phyloP scores from a whole-genome alignment of 2,888 invertebrate species.

The Nemoura dubitans region DNA sequence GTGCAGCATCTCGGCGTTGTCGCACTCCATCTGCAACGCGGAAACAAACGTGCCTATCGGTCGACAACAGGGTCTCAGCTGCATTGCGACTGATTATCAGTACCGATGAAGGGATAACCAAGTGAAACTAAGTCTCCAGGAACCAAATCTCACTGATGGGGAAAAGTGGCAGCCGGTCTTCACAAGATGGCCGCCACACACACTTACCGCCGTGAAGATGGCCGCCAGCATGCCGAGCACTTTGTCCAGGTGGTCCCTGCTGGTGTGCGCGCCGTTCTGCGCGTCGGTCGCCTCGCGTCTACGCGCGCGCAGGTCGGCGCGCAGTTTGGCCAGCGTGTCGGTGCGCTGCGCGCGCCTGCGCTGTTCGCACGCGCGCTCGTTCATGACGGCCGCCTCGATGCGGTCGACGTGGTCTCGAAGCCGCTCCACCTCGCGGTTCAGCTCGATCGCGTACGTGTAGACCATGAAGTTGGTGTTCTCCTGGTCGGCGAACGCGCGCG shows the following conservation, averaged over 20 bases:
- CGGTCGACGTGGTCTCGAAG: not conserved
- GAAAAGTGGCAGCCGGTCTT: too few relatives aligned
- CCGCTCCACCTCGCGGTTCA: constrained; percentile 55
- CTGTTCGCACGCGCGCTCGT: not conserved
- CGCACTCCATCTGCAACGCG: constrained; percentile 21
- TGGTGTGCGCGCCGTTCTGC: not conserved
- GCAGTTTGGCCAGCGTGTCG: not conserved
- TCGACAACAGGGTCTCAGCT: too few relatives aligned
- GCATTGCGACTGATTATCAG: too few relatives aligned
- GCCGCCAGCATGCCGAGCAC: constrained; percentile 7
- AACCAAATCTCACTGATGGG: too few relatives aligned
- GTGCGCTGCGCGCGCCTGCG: not conserved
- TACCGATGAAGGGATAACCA: too few relatives aligned
- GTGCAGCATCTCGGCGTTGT: not conserved
- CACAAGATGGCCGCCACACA: not conserved
- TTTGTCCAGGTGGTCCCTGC: not conserved
- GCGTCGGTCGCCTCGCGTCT: not conserved
- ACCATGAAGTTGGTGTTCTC: constrained; percentile 61
- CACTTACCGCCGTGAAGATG: not conserved
- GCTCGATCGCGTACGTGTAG: constrained; percentile 61
- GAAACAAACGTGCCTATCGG: too few relatives aligned
- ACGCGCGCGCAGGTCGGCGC: not conserved
- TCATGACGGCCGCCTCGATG: not conserved
- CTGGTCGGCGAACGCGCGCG: constrained; percentile 57
- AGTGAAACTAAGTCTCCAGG: too few relatives aligned